Percentiles rank a stretch among this genome's conserved stretches.
Conservation (phyloP, 2,113 vertebrate species). For the Spea multiplicata region DNA sequence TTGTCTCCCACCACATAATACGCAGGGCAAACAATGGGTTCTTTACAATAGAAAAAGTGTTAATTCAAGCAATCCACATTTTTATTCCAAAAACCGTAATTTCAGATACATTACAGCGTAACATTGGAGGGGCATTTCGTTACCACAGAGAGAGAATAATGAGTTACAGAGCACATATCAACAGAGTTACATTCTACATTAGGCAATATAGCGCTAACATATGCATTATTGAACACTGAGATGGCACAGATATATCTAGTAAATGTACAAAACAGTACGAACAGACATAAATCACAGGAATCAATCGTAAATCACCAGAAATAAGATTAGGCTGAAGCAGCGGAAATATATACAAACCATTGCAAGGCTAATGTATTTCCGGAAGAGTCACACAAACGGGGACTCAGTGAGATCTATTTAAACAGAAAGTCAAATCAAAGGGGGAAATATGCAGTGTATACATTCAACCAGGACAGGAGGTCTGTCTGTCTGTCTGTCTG, state of each 20-base stretch:
- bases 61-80: background rate
- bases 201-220: background rate
- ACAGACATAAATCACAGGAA: constrained; percentile 14
- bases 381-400: constrained; percentile 28
- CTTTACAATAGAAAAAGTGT: too few relatives aligned
- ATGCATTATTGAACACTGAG: background rate
- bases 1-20: too few relatives aligned
- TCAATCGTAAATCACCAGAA: constrained; percentile 21
- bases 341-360: constrained; percentile 33
- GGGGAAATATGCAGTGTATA: constrained; percentile 37
- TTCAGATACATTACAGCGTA: too few relatives aligned
- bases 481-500: constrained; percentile 19
- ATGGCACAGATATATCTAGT: background rate
- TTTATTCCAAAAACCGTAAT: too few relatives aligned
- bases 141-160: background rate
- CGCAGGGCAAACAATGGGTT: too few relatives aligned
- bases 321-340: constrained; percentile 9
- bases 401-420: constrained; percentile 39
- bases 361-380: constrained; percentile 39
- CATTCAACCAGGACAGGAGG: constrained; percentile 35
- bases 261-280: background rate
- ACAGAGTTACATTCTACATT: constrained; percentile 7
- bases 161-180: too few relatives aligned
- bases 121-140: too few relatives aligned
- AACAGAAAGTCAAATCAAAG: constrained; percentile 41